These are phyloP conservation scores for Triplophysa tibetana DNA, from an alignment of 2,113 vertebrate species.

Conservation along the genomic window DNA sequence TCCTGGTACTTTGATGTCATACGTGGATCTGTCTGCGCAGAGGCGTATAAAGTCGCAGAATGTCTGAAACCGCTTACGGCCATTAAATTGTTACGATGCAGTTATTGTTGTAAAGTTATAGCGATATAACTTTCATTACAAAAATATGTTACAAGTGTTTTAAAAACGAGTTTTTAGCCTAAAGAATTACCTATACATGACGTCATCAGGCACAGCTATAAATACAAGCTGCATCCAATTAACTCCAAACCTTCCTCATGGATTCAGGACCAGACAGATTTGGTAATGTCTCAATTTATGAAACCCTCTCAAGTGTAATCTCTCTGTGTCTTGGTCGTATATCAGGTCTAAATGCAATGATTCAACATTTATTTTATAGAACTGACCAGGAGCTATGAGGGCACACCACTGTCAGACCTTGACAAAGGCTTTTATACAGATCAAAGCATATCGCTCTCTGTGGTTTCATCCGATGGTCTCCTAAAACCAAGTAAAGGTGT, in stretches of 20 bases:
- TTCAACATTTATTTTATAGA: slow-evolving; percentile 51
- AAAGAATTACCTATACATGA: background rate
- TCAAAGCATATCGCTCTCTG: slow-evolving; percentile 61
- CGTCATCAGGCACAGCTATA: slow-evolving; percentile 42
- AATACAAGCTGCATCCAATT: slow-evolving; percentile 48
- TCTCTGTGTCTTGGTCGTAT: too few relatives aligned
- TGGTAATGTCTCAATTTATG: slow-evolving; percentile 24
- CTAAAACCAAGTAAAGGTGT: slow-evolving; percentile 41
- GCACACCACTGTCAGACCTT: slow-evolving; percentile 63
- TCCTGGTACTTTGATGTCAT: too few relatives aligned
- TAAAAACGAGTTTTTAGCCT: background rate
- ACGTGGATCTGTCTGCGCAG: too few relatives aligned
- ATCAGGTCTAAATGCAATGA: background rate
- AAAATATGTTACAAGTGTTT: background rate
- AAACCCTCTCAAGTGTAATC: background rate
- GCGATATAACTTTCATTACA: too few relatives aligned
- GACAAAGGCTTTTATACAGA: slow-evolving; percentile 66
- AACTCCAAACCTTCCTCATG: slow-evolving; percentile 20
- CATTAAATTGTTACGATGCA: too few relatives aligned
- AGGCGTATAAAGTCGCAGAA: too few relatives aligned
- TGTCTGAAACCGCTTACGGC: too few relatives aligned
- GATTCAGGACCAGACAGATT: slow-evolving; percentile 5
- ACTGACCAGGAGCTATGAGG: slow-evolving; percentile 58
- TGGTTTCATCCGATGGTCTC: slow-evolving; percentile 59
- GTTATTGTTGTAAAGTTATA: too few relatives aligned